Evolutionary conservation across 35 echinoderm and acorn worm species (phyloP), one percentile per base, ranked within the genome.

Genomic region (Apostichopus japonicus): DNA sequence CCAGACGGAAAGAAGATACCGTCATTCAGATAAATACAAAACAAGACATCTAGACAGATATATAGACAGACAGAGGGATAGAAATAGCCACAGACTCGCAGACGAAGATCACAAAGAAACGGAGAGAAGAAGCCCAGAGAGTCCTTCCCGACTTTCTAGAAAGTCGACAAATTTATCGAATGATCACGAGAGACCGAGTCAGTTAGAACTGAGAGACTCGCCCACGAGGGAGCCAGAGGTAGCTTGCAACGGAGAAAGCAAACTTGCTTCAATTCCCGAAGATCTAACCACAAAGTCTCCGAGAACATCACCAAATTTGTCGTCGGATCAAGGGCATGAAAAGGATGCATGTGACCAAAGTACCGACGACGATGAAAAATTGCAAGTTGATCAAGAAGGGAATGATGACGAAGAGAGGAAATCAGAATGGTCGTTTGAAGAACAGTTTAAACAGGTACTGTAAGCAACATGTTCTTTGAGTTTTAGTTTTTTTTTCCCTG

Each of bases 371-470:
- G 81, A 84, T n/a, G 81, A 84, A 57, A 84, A 51, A 16, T 7
- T 84, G 19, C 17, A 57, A 10, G 81, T 57, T 57, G 81, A 57
- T 84, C 54, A 84, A 7, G 81, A 84, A 21, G 79, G 54, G 17
- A 75, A 75, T 24, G 81, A 57, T 13, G 81, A 56, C 6, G 81
- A 58, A 4, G 81, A 84, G 19, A 84, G 56, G 56, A 84, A 84
- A 57, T 58, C 81, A 23, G 81, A 84, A 84, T 84, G 81, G 81
- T 84, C 81, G 21, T 84, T 84, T 57, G 81, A 84, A 57, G 81
- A 84, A 24, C 81, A 84, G 81, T 84, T 84, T 57, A 84, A 84
- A 17, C 81, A 84, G 81, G 81, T 84, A 57, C 5, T 84, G 4
- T 19, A n/a, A 75, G 7, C 57, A 61, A 61, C 57, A 5, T 80